Evolutionary conservation across 2,888 invertebrate genomes (phyloP).

Genomic region (Pseudococcus viburni): DNA sequence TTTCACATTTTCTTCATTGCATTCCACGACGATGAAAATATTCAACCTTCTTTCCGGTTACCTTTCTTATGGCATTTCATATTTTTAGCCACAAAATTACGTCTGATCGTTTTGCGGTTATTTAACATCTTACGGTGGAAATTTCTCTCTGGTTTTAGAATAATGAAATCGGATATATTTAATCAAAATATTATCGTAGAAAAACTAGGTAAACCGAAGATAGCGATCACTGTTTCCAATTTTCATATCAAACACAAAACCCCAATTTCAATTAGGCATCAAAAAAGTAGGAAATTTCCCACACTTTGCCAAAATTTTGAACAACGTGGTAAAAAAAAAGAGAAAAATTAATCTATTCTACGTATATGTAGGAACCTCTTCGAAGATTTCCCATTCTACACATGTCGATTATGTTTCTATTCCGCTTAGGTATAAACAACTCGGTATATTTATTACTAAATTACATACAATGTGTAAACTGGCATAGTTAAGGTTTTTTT

Average conservation of each 20-base stretch:
- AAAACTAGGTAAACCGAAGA: slow-evolving; percentile 9
- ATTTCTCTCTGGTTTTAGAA: neutral
- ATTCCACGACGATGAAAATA: slow-evolving; percentile 13
- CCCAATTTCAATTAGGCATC: neutral
- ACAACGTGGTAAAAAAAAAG: neutral
- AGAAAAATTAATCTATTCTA: neutral
- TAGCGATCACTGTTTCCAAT: neutral
- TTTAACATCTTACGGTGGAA: neutral
- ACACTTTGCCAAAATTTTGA: neutral
- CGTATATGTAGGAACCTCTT: neutral
- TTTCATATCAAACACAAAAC: neutral
- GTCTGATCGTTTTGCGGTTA: slow-evolving; percentile 9
- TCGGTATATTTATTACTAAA: slow-evolving; percentile 31
- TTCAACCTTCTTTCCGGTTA: slow-evolving; percentile 20
- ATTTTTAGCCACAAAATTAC: slow-evolving; percentile 41
- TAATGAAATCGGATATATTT: neutral
- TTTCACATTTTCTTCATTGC: neutral
- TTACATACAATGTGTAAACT: slow-evolving; percentile 26
- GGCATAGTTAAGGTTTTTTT: slow-evolving; percentile 4
- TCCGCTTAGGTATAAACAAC: neutral
- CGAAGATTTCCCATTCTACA: neutral
- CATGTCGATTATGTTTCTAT: neutral
- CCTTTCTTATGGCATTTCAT: slow-evolving; percentile 23
- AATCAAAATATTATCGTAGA: neutral
- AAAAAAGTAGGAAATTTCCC: neutral